A percentile compares a stretch with the other conserved stretches of the same genome.
These are phyloP conservation scores for Phrynocephalus forsythii DNA, from an alignment of 2,797 vertebrate genomes.

Conservation along the genomic window DNA sequence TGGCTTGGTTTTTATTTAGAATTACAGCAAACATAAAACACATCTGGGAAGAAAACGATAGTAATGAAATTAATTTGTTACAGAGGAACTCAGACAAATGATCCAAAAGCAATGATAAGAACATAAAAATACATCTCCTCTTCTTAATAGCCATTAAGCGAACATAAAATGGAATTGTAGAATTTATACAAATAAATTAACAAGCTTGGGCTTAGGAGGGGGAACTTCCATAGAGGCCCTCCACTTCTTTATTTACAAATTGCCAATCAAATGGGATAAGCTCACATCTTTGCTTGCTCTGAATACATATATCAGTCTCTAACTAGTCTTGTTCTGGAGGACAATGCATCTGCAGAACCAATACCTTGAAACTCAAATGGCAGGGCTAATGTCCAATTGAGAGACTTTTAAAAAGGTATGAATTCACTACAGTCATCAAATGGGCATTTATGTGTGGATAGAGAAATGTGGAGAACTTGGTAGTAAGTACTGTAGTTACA, in stretches of 20 bases:
- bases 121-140: conserved; percentile 55
- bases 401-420: not conserved
- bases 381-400: not conserved
- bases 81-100: conserved; percentile 35
- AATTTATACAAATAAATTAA: conserved; percentile 54
- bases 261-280: conserved; percentile 11
- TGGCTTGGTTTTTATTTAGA: conserved; percentile 39
- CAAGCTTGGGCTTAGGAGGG: conserved; percentile 9
- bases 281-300: not conserved
- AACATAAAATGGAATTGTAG: conserved; percentile 44
- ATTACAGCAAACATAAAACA: conserved; percentile 54
- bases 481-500: too few relatives aligned
- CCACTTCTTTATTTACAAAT: conserved; percentile 24
- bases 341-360: not conserved
- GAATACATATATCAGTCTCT: not conserved
- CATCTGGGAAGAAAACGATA: conserved; percentile 53
- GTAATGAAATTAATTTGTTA: conserved; percentile 51
- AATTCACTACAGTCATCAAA: not conserved
- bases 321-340: not conserved
- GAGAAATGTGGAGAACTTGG: too few relatives aligned
- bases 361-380: not conserved
- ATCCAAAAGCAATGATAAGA: conserved; percentile 47
- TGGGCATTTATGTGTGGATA: not conserved
- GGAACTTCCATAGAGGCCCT: conserved; percentile 5
- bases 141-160: conserved; percentile 48